phyloP scores from a whole-genome alignment of 2,113 vertebrate genomes.

The Pampusana beccarii region DNA sequence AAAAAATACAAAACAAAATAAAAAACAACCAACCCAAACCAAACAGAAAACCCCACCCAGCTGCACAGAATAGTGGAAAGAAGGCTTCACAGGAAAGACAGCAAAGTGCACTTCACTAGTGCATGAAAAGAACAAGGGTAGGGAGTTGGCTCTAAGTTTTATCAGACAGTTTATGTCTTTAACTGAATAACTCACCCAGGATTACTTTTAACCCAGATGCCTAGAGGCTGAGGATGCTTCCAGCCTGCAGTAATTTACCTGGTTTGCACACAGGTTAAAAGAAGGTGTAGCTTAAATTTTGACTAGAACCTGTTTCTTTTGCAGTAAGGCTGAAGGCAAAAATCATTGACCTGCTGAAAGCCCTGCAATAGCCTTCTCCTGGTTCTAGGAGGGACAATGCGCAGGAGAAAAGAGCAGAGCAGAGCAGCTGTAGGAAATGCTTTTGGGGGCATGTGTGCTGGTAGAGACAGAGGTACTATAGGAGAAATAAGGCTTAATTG shows the following conservation, averaged over 20 bases:
- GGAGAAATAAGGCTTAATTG: not conserved
- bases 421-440: not conserved
- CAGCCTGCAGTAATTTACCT: not conserved
- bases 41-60: not conserved
- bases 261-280: not conserved
- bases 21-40: too few species aligned
- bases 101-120: not conserved
- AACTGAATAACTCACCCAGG: not conserved
- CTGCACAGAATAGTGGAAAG: not conserved
- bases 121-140: not conserved
- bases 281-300: not conserved
- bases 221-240: not conserved
- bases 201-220: not conserved
- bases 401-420: not conserved
- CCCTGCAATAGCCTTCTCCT: not conserved
- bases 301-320: not conserved
- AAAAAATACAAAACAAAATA: not conserved
- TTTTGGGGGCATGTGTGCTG: not conserved
- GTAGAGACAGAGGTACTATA: not conserved
- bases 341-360: not conserved
- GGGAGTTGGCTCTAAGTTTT: not conserved
- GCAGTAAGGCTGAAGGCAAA: not conserved
- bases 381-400: not conserved
- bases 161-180: not conserved
- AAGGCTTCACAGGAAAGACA: not conserved